Conservation (phyloP, 2,113 vertebrate species). For the Echinops telfairi region DNA sequence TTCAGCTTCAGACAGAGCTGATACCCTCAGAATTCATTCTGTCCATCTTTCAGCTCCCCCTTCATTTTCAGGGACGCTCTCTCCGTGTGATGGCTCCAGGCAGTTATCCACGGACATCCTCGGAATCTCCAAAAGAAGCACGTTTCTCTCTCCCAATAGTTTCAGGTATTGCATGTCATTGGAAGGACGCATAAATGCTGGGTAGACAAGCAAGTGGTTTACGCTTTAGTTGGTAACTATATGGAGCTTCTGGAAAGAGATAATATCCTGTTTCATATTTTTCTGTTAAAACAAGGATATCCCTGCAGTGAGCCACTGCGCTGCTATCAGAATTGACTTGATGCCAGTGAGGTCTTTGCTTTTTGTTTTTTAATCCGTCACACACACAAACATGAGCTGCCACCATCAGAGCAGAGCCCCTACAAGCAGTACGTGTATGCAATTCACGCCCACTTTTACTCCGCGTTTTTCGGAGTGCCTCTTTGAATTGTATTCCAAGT, state of each 20-base stretch:
- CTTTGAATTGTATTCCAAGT: constrained; percentile 23
- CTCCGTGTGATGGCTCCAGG: neutral
- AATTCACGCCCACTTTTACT: constrained; percentile 20
- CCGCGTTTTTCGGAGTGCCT: neutral
- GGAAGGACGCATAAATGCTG: neutral
- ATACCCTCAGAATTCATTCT: neutral
- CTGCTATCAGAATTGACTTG: no score
- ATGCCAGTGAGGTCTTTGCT: no score
- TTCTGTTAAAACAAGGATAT: no score
- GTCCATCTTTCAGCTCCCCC: neutral
- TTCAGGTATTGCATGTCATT: neutral
- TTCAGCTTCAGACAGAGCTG: neutral
- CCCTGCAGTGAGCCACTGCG: no score
- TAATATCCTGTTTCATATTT: neutral
- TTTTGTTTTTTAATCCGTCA: no score
- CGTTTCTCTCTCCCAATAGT: neutral
- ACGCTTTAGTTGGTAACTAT: neutral
- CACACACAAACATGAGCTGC: neutral
- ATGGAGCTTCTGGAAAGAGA: neutral
- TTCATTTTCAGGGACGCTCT: neutral
- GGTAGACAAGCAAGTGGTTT: neutral
- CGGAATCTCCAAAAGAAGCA: no score
- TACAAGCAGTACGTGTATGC: constrained; percentile 15
- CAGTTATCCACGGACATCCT: neutral
- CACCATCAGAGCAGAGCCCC: neutral